Evolutionary conservation across 2,113 vertebrate genomes (phyloP).

Genomic region (Ibidorhyncha struthersii): DNA sequence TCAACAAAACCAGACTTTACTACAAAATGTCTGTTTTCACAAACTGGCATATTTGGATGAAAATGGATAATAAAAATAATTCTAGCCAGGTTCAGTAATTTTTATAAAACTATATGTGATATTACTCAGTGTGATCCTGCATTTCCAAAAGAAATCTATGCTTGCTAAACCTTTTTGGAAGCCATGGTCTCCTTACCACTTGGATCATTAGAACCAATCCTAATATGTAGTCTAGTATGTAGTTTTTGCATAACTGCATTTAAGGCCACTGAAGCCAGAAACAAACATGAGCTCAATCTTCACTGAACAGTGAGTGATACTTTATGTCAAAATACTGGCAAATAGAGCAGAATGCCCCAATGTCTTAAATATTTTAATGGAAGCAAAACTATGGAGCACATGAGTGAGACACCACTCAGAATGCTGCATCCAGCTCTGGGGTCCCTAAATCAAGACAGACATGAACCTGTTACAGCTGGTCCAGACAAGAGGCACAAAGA

Average conservation of each 20-base stretch:
- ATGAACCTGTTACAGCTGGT: accelerated
- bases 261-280: not conserved
- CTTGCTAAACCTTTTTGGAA: not conserved
- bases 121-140: not conserved
- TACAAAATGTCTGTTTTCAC: not conserved
- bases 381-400: not conserved
- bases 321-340: not conserved
- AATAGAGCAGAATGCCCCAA: not conserved
- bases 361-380: not conserved
- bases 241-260: not conserved
- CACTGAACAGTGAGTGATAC: not conserved
- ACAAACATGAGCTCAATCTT: not conserved
- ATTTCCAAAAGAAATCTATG: not conserved
- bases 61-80: not conserved
- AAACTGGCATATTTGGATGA: not conserved
- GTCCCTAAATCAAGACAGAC: too few species aligned
- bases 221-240: accelerated
- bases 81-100: not conserved
- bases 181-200: not conserved
- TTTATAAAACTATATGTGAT: not conserved
- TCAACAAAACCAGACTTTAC: not conserved
- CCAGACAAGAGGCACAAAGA: not conserved
- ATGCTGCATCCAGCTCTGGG: not conserved
- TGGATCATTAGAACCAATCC: not conserved
- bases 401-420: not conserved